Evolutionary conservation across 2,113 vertebrate species (phyloP).

Genomic region (Rhinopomastus cyanomelas): DNA sequence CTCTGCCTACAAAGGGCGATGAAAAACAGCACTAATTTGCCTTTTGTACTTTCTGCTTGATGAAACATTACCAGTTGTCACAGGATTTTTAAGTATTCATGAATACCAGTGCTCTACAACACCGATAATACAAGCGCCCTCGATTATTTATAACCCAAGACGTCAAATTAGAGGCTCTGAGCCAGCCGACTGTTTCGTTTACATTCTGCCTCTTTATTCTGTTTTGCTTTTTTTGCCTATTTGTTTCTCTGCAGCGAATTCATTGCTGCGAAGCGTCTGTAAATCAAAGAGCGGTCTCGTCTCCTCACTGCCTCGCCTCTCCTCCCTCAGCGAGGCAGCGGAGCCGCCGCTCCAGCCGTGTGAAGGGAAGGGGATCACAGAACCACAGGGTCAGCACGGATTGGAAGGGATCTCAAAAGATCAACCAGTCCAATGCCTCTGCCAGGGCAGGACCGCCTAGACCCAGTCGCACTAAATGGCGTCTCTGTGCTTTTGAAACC

Average conservation of each 20-base stretch:
- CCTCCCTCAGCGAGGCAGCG: not conserved
- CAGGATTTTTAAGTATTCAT: conserved; percentile 67
- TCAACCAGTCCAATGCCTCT: too few species aligned
- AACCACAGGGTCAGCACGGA: too few species aligned
- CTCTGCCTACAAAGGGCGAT: conserved; percentile 22
- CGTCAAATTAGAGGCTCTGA: conserved; percentile 42
- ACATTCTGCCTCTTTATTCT: conserved; percentile 37
- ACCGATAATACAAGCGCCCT: conserved; percentile 46
- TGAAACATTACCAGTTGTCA: conserved; percentile 55
- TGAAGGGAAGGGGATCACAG: not conserved
- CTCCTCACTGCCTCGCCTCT: not conserved
- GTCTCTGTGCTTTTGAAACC: too few species aligned
- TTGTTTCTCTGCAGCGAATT: conserved; percentile 25
- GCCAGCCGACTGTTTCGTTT: conserved; percentile 43
- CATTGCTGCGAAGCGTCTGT: conserved; percentile 15
- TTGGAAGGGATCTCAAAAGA: too few species aligned
- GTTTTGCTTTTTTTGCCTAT: conserved; percentile 52
- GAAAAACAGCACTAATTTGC: conserved; percentile 55
- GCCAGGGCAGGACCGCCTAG: too few species aligned
- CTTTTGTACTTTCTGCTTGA: conserved; percentile 56
- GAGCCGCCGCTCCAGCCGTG: not conserved
- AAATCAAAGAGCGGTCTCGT: not conserved
- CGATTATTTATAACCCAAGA: conserved; percentile 64
- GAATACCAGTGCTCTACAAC: conserved; percentile 47
- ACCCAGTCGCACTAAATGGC: too few species aligned